Evolutionary conservation across 2,888 invertebrate genomes (phyloP).

Genomic region (Ichneumoninae sp.): DNA sequence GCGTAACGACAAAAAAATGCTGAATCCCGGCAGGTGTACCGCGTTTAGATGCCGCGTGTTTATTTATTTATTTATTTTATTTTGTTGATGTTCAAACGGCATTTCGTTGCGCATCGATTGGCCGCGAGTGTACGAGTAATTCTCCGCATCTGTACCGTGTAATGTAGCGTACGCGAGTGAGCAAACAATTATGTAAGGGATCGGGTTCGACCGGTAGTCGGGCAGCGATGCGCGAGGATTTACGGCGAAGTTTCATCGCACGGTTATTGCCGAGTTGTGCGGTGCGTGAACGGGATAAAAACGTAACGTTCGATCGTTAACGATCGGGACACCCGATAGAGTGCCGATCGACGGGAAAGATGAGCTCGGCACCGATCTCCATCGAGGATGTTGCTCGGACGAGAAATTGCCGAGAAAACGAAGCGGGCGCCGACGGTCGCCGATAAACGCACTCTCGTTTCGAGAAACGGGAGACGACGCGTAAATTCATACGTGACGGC

Average conservation of each 20-base stretch:
- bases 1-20: too few relatives aligned
- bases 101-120: slow-evolving; percentile 27
- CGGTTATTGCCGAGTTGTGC: not conserved
- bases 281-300: not conserved
- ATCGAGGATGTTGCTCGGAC: slow-evolving; percentile 5
- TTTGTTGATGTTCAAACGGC: slow-evolving; percentile 12
- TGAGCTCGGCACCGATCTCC: slow-evolving; percentile 18
- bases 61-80: not conserved
- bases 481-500: not conserved
- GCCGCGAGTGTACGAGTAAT: slow-evolving; percentile 14
- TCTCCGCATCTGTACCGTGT: slow-evolving; percentile 19
- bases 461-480: not conserved
- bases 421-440: not conserved
- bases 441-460: slow-evolving; percentile 28
- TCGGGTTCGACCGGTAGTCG: slow-evolving; percentile 55
- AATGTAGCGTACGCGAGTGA: slow-evolving; percentile 23
- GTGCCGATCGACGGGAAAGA: slow-evolving; percentile 40
- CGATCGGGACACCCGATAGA: slow-evolving; percentile 48
- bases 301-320: slow-evolving; percentile 31
- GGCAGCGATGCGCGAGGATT: slow-evolving; percentile 43
- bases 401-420: slow-evolving; percentile 1
- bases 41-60: too few relatives aligned
- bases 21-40: too few relatives aligned
- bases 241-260: slow-evolving; percentile 19
- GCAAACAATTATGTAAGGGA: slow-evolving; percentile 58